Evolutionary conservation across 2,888 invertebrate species (phyloP).

Genomic region (Mamestra brassicae): DNA sequence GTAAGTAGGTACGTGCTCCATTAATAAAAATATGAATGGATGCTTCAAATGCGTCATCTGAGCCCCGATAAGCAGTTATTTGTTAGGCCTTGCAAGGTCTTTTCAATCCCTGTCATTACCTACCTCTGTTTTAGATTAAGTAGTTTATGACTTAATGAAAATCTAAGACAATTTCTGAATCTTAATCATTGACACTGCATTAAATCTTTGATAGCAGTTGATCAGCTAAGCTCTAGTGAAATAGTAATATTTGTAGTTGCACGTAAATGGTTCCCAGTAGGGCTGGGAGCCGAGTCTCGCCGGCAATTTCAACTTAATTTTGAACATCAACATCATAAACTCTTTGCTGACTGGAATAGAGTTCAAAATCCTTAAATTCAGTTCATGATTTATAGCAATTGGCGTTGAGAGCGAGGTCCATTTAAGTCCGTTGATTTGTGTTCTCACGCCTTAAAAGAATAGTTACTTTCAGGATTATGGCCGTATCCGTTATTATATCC

Average conservation of each 20-base stretch:
- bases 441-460: constrained; percentile 56
- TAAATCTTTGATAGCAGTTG: not conserved
- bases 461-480: constrained; percentile 44
- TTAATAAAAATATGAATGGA: constrained; percentile 43
- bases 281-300: constrained; percentile 20
- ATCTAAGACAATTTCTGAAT: constrained; percentile 5
- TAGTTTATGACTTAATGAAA: not conserved
- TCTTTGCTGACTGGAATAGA: constrained; percentile 34
- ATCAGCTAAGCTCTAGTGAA: constrained; percentile 20
- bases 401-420: constrained; percentile 45
- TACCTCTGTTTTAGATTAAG: not conserved
- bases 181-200: not conserved
- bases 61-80: not conserved
- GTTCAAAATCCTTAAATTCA: constrained; percentile 32
- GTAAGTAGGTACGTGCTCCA: constrained; percentile 44
- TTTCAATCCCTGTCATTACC: not conserved
- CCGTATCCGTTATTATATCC: constrained; percentile 44
- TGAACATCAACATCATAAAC: constrained; percentile 19
- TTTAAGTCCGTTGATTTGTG: constrained; percentile 52
- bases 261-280: constrained; percentile 35
- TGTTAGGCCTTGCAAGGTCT: not conserved
- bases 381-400: constrained; percentile 51
- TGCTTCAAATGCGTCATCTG: constrained; percentile 15
- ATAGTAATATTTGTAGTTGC: constrained; percentile 46
- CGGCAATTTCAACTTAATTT: constrained; percentile 23